A percentile compares a stretch with the other conserved stretches of the same genome.
Evolutionary conservation across 2,888 invertebrate genomes (phyloP).

Genomic region (Pollenia angustigena): DNA sequence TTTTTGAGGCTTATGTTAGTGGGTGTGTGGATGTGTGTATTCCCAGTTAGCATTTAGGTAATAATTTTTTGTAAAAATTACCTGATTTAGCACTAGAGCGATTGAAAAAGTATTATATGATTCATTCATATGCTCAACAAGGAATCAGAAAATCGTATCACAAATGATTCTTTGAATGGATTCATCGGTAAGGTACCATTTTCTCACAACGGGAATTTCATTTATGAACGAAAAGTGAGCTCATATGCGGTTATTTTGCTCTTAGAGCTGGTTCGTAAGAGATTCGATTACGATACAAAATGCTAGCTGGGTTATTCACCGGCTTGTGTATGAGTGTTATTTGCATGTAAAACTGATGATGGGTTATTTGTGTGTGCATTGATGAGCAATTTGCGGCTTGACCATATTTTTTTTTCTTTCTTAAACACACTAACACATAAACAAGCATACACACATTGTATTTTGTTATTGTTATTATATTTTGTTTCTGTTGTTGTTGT

Average conservation of each 20-base stretch:
- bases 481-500: constrained; percentile 6
- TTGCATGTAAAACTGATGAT: constrained; percentile 60
- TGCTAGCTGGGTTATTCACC: too few relatives aligned
- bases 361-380: constrained; percentile 76
- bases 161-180: too few relatives aligned
- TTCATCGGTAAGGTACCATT: too few relatives aligned
- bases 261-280: too few relatives aligned
- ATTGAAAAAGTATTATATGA: too few relatives aligned
- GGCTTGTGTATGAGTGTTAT: constrained; percentile 36
- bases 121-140: too few relatives aligned
- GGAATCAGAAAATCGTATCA: too few relatives aligned
- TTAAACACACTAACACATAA: neutral
- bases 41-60: neutral
- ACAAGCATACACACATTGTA: neutral
- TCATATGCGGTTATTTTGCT: too few relatives aligned
- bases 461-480: neutral
- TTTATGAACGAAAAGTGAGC: too few relatives aligned
- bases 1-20: constrained; percentile 61
- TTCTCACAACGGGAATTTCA: too few relatives aligned
- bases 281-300: too few relatives aligned
- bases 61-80: neutral
- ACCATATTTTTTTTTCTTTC: constrained; percentile 65
- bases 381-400: constrained; percentile 77
- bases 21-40: constrained; percentile 67
- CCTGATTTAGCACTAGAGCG: too few relatives aligned